Conservation (phyloP, 1,140 invertebrate species). For the Zaprionus capensis region DNA sequence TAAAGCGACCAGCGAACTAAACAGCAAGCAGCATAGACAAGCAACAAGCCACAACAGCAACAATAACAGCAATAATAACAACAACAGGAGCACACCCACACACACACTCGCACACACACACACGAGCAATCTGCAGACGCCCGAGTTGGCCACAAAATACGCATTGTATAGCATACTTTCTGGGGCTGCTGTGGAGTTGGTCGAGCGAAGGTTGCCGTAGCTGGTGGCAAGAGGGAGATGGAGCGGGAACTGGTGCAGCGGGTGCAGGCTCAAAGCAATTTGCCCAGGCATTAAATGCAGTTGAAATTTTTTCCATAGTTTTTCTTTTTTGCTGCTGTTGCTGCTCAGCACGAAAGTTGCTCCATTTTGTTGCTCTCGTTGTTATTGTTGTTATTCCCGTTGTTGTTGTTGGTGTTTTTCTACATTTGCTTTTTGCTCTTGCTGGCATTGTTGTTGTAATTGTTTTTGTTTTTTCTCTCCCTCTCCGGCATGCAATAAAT, state of each 20-base stretch:
- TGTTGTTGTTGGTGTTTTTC: slow-evolving; percentile 1
- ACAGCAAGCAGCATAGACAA: slow-evolving; percentile 50
- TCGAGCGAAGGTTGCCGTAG: background rate
- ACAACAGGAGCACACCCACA: slow-evolving; percentile 14
- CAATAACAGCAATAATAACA: slow-evolving; percentile 16
- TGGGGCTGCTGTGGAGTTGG: background rate
- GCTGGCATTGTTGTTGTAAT: slow-evolving; percentile 32
- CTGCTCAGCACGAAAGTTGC: slow-evolving; percentile 24
- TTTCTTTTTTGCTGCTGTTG: slow-evolving; percentile 1
- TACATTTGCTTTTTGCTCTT: slow-evolving; percentile 27
- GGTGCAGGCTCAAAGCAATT: slow-evolving; percentile 48
- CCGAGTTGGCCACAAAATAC: slow-evolving; percentile 46
- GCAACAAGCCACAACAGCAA: background rate
- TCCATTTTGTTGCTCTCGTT: slow-evolving; percentile 21
- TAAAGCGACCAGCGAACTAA: slow-evolving; percentile 35
- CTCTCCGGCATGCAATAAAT: slow-evolving; percentile 72
- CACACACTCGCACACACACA: slow-evolving; percentile 21
- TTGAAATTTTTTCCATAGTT: slow-evolving; percentile 41
- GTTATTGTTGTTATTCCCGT: slow-evolving; percentile 1
- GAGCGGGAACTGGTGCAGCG: background rate
- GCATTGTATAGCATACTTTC: slow-evolving; percentile 26
- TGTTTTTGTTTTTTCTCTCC: slow-evolving; percentile 4
- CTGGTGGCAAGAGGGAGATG: background rate
- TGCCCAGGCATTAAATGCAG: slow-evolving; percentile 53
- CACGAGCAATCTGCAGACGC: slow-evolving; percentile 9